Base-by-base conservation (phyloP, 2,888 invertebrate genomes). In the Polyommatus icarus region DNA sequence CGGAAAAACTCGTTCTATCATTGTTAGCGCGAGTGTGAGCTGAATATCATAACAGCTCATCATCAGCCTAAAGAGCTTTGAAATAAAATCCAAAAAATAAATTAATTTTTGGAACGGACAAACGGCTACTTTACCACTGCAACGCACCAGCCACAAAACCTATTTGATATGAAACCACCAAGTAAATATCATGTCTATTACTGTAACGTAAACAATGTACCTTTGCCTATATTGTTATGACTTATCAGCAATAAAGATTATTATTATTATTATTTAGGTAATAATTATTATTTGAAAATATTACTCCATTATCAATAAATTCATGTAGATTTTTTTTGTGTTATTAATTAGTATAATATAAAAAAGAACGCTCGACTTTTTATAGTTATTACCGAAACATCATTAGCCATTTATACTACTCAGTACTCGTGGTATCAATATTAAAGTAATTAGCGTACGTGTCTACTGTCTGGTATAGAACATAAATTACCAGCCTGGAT, bases 1-100 rank as follows among this genome's bases (percentile, higher is more conserved):
- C 46, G 73, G 46, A 73, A 73, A 46, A 46, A 73, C 73, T 73
- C 24, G 46, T 73, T 73, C 40, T 72, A 40, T 72, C 72, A 72
- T 40, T 72, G 72, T 72, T 72, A 72, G 20, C 29, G 67, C 32
- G 67, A 32, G 67, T 29, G 67, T 67, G 67, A 67, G 5, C 15
- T 67, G 67, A 67, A 67, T 67, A 32, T 67, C 15, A 67, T 67
- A 67, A 67, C 67, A 32, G 29, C 18, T 67, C 29, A 32, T 29
- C 29, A 32, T 12, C 67, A 20, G 29, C 29, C 24, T 24, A 4
- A 1, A 24, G 15, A 24, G 3, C 20, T 10, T 20, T 20, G 24
- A 12, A 15, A 6, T 29, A 15, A 32, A 32, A 67, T 12, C 12
- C 12, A 3, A 46, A 46, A 46, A 46, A 46, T 46, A 3, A 46